These are phyloP conservation scores for zebrafish (Danio rerio) DNA, from an alignment of 2,113 vertebrate genomes.

Conservation along the genomic window DNA sequence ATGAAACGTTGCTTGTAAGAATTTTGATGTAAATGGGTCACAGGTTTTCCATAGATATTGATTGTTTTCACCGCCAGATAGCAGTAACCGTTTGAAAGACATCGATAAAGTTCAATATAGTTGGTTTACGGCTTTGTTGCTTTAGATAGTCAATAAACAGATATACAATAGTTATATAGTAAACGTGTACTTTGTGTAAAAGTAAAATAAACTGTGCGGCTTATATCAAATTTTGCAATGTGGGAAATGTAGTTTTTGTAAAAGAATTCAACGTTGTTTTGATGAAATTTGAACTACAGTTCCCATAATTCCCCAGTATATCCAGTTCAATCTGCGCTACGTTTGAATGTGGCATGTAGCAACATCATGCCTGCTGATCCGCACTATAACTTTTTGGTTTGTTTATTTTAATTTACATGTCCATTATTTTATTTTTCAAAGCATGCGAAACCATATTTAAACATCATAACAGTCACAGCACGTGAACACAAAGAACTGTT, in stretches of 20 bases:
- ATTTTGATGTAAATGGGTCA: too few species aligned
- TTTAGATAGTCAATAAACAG: too few species aligned
- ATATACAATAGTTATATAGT: too few species aligned
- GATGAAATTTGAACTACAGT: conserved; percentile 48
- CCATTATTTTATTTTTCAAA: background rate
- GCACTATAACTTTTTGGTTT: background rate
- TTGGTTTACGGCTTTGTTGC: background rate
- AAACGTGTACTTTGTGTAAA: too few species aligned
- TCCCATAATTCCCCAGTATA: conserved; percentile 44
- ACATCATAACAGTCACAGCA: background rate
- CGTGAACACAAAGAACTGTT: background rate
- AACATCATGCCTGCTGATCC: background rate
- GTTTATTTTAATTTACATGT: background rate
- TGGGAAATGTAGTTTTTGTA: conserved; percentile 64
- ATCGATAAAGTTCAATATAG: background rate
- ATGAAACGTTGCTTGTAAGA: too few species aligned
- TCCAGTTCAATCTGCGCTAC: conserved; percentile 17
- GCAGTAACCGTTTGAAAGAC: background rate
- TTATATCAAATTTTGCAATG: background rate
- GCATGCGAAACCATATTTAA: background rate
- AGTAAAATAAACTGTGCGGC: too few species aligned
- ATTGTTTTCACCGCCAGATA: background rate
- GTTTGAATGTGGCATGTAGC: background rate
- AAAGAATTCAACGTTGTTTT: too few species aligned
- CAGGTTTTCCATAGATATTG: too few species aligned